Evolutionary conservation across 2,113 vertebrate species (phyloP), one percentile per base, ranked within the genome.

Genomic region (Neodontobutis hainanensis): DNA sequence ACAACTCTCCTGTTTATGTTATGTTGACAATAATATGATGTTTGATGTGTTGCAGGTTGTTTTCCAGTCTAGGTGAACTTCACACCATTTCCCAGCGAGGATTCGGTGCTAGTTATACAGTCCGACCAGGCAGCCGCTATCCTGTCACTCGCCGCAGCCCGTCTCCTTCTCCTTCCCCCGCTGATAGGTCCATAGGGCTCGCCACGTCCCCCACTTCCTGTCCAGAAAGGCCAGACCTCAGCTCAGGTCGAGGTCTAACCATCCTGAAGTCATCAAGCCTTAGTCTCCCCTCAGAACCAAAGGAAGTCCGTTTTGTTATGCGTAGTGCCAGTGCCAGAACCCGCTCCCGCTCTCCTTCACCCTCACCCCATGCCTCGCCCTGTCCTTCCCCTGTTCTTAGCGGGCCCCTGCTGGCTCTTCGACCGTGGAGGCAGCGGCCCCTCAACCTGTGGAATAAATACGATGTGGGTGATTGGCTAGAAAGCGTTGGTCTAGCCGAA

Each of bases 181-280:
- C 89, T 1, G 94, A 97, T 74, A 91, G 94, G 82, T 92, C 95
- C 55, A 91, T 94, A 50, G 93, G 92, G 47, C 91, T 94, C 27
- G 11, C 80, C 74, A 92, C 94, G 52, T 78, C 90, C 46, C 74
- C 83, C 9, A 40, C 81, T 8, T 45, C 78, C 11, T 71, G 80
- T 48, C 57, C 84, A 0, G 87, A 91, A 10, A 68, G 89, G 59
- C 88, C 89, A 0, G 88, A 91, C 27, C 81, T 91, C 51, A 84
- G 85, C 64, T 87, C 85, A 0, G 88, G 89, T 44, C 88, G 89
- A 0, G 85, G 71, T 57, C 86, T 92, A 59, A 98, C 97, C 89
- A 98, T 98, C 92, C 96, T 97, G 86, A 98, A 99, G 90, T 98
- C 97, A 73, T 98, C 97, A 91, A 97, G 96, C 88, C 95, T 98